Evolutionary conservation across 2,888 invertebrate species (phyloP), one percentile per base, ranked within the genome.

Genomic region (Apamea monoglypha): DNA sequence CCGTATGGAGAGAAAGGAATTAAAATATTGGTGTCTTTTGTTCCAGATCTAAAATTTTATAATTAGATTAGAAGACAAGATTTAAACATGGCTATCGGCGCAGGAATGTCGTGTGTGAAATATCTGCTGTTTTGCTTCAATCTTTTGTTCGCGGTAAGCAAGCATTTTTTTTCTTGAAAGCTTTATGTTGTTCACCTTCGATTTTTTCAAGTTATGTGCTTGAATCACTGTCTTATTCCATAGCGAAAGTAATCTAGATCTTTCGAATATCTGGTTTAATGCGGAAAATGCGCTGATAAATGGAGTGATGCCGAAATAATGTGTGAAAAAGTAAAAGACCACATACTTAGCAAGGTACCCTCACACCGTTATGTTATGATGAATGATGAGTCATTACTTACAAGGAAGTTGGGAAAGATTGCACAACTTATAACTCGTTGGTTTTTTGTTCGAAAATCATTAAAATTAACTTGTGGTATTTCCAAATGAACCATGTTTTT

Each of bases 51-150:
- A 88, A 84, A 89, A 80, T 92, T 91, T 91, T 85, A 85, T 88
- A 91, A 90, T 90, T 87, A 89, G 88, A 91, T 85, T 81, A 84
- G 70, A 90, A 89, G 86, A 97, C 96, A 94, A 90, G 81, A 88
- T 87, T 89, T 90, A 89, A 95, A 93, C 92, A 98, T 98, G 98
- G 98, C 98, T 96, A 97, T 98, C 91, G 98, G 98, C 89, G 98
- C 98, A 90, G 98, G 98, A 93, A 98, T 98, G 98, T 98, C 98
- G 91, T 98, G 98, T 97, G 98, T 99, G 90, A 99, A 99, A 96
- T 99, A 98, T 95, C 97, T 99, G 82, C 97, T 99, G 73, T 99
- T 99, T 95, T 97, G 98, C 90, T 98, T 99, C 97, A 99, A 99
- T 96, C 97, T 99, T 89, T 95, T 98, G 89, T 98, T 99, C 97